Evolutionary conservation across 1,140 invertebrate genomes (phyloP), one percentile per base, ranked within the genome.

Genomic region (Ridgeia piscesae): DNA sequence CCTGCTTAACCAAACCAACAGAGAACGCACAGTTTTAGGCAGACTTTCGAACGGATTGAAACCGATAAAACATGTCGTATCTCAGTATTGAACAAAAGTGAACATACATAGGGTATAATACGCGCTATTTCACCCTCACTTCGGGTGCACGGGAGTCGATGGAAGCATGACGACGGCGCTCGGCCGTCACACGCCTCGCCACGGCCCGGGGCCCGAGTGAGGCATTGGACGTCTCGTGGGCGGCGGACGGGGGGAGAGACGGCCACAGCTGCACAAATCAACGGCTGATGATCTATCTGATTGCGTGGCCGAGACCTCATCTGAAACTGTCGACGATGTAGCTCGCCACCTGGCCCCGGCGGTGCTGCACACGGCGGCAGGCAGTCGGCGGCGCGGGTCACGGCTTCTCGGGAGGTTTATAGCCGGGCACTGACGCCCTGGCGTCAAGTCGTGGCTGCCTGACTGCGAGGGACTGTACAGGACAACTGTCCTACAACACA

Each of bases 201-300:
- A 77, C 27, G 2, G 6, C 11, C 58, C 58, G 58, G 58, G 58
- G 6, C 27, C 58, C 58, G 58, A 31, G 58, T 21, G 58, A 77
- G 17, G 58, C 58, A 77, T 77, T 77, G 58, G 27, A 77, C 58
- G 58, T 77, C 11, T 77, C 58, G 58, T 77, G 58, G 58, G 58
- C 58, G 58, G 58, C 58, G 58, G 17, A 21, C 58, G 58, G 2
- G 2, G 6, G 27, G 58, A 77, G 27, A 21, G 58, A 77, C 58
- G 14, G 11, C 11, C 17, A 31, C 58, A 77, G 58, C 58, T 77
- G 58, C 58, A 77, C 58, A 77, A 77, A 77, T 77, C 58, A 77
- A 77, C 58, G 58, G 58, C 58, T 77, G 58, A 77, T 77, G 58
- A 77, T 77, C 58, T 77, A 77, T 77, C 58, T 77, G 58, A 77